phyloP scores from a whole-genome alignment of 2,888 invertebrate species.

The Elegia similella region DNA sequence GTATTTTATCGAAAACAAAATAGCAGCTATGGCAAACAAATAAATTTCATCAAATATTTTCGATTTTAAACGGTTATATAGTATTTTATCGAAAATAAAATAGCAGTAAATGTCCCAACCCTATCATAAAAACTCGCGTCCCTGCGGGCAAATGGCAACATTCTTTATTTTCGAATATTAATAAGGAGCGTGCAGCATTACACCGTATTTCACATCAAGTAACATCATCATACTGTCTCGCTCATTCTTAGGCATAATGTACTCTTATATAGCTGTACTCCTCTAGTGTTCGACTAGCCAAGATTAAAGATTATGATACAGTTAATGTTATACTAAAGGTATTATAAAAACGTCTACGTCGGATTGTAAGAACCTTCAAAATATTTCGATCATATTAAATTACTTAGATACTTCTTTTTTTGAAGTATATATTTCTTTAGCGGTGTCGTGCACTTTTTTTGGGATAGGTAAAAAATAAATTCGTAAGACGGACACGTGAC shows the following conservation, averaged over 20 bases:
- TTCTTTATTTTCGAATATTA: conserved; percentile 79
- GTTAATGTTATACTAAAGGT: conserved; percentile 1
- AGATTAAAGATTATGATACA: conserved; percentile 7
- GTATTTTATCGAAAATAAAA: conserved; percentile 33
- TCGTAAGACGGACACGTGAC: too few species aligned
- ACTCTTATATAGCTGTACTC: conserved; percentile 36
- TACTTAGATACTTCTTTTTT: not conserved
- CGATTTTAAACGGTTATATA: conserved; percentile 13
- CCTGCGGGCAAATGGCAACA: conserved; percentile 70
- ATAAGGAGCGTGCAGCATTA: conserved; percentile 76
- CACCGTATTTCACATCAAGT: conserved; percentile 75
- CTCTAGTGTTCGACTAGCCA: conserved; percentile 45
- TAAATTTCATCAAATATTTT: too few species aligned
- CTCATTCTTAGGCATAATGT: conserved; percentile 31
- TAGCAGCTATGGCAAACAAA: too few species aligned
- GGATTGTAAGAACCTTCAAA: not conserved
- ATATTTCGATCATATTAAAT: too few species aligned
- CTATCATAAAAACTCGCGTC: conserved; percentile 59
- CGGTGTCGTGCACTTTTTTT: too few species aligned
- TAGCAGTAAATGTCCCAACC: conserved; percentile 29
- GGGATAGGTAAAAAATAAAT: too few species aligned
- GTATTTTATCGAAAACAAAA: conserved; percentile 36
- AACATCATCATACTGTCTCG: conserved; percentile 53
- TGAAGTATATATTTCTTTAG: too few species aligned
- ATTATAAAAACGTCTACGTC: not conserved